phyloP scores from a whole-genome alignment of 2,113 vertebrate species.

The Spea multiplicata region DNA sequence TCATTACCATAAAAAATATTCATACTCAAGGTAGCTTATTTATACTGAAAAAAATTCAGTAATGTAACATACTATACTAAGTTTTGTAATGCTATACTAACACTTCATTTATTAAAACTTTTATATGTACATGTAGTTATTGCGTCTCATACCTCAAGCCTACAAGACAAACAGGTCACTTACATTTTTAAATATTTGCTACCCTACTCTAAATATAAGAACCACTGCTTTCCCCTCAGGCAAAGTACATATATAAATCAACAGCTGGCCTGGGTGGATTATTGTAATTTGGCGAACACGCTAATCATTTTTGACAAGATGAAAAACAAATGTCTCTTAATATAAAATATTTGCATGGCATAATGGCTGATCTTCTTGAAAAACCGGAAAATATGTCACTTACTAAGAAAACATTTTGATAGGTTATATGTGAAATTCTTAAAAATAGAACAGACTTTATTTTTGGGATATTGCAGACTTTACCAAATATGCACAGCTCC shows the following conservation, averaged over 20 bases:
- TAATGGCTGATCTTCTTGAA: constrained; percentile 1
- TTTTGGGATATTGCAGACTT: no score
- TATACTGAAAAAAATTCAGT: background rate
- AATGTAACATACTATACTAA: background rate
- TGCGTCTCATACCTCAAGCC: background rate
- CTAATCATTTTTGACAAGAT: constrained; percentile 37
- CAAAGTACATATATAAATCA: constrained; percentile 34
- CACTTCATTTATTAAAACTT: background rate
- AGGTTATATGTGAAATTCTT: background rate
- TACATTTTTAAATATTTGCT: constrained; percentile 24
- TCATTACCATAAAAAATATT: no score
- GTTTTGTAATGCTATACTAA: background rate
- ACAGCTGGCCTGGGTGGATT: constrained; percentile 11
- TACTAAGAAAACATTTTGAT: background rate
- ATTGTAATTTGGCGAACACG: constrained; percentile 20
- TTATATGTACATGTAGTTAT: background rate
- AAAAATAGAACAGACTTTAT: background rate
- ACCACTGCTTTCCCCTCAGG: constrained; percentile 15
- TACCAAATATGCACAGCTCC: no score
- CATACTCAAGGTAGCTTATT: no score
- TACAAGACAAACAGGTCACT: background rate
- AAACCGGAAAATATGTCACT: constrained; percentile 10
- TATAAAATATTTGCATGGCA: constrained; percentile 7
- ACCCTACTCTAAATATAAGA: constrained; percentile 18
- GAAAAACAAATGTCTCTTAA: constrained; percentile 27